Percentiles rank a stretch among this genome's conserved stretches.
phyloP scores from a whole-genome alignment of 2,113 vertebrate species.

The Sceloporus undulatus region DNA sequence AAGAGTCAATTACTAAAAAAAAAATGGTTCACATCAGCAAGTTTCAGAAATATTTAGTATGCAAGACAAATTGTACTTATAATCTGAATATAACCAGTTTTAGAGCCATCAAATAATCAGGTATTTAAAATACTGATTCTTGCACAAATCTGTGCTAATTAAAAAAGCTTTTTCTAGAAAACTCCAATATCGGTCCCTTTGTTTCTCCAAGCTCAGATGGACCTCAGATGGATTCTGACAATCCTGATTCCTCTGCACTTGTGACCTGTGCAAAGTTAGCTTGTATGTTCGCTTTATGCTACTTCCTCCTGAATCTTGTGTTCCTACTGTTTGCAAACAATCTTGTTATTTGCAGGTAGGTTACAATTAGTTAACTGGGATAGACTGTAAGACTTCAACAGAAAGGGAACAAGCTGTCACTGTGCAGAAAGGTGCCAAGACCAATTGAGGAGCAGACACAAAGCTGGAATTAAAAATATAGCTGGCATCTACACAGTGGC shows the following conservation, averaged over 20 bases:
- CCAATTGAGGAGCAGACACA: too few species aligned
- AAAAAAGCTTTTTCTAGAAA: neutral
- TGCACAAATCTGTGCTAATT: neutral
- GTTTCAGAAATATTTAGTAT: conserved; percentile 7
- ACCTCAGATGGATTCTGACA: neutral
- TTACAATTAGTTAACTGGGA: neutral
- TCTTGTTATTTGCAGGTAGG: neutral
- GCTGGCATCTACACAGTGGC: neutral
- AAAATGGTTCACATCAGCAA: conserved; percentile 36
- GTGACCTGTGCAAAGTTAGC: neutral
- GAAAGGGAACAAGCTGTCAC: neutral
- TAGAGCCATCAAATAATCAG: neutral
- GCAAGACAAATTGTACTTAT: neutral
- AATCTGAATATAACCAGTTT: neutral
- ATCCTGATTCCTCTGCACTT: neutral
- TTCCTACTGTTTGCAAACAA: neutral
- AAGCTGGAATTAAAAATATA: neutral
- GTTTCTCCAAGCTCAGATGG: neutral
- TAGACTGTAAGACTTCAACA: neutral
- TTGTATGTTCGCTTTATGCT: neutral
- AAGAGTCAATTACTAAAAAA: neutral
- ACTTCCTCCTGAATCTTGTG: neutral
- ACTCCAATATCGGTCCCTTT: too few species aligned
- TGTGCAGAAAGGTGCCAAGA: neutral
- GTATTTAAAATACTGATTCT: neutral